Evolutionary conservation across 2,797 vertebrate species (phyloP), one percentile per base, ranked within the genome.

Genomic region (Sebastes nivosus): DNA sequence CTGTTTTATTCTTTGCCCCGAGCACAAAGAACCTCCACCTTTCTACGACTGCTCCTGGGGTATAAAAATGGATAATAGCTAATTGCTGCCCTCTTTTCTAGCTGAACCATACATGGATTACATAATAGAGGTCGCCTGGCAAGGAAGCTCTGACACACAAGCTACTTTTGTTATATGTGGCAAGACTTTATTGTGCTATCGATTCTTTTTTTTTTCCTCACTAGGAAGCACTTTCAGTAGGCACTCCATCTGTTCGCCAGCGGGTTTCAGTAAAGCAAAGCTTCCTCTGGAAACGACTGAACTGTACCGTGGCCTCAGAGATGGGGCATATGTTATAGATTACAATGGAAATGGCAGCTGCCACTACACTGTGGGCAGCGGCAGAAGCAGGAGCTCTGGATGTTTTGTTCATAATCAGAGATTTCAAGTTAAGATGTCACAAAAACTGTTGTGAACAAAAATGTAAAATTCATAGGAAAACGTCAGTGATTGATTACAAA

Each of bases 401-500:
- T n/a, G 61, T 65, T 81, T 77, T 67, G 55, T 70, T 67, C 71
- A 74, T 36, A 55, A 69, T 85, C 20, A 27, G 30, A 77, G 61
- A 72, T 71, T 72, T 67, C 12, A 3, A 79, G 59, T 2, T 54
- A 55, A 71, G 52, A n/a, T 76, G 67, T 57, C 79, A 75, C 10
- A 8, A 58, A 78, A 82, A 65, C 46, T 20, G 67, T 30, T 9
- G 4, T 8, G 5, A 80, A 67, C 46, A 58, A 64, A 54, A 71
- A 75, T 55, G 8, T 72, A 59, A 42, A 72, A 81, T 79, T 85
- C 16, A 71, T 67, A 25, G 81, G 73, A 85, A 76, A 88, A 80
- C 57, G 24, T 74, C 55, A 54, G 24, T 79, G 81, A 91, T 82
- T 89, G 85, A 94, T 91, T 79, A 83, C 72, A 84, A 89, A 91